Conservation (phyloP, 2,888 invertebrate species). For the Noctua pronuba region DNA sequence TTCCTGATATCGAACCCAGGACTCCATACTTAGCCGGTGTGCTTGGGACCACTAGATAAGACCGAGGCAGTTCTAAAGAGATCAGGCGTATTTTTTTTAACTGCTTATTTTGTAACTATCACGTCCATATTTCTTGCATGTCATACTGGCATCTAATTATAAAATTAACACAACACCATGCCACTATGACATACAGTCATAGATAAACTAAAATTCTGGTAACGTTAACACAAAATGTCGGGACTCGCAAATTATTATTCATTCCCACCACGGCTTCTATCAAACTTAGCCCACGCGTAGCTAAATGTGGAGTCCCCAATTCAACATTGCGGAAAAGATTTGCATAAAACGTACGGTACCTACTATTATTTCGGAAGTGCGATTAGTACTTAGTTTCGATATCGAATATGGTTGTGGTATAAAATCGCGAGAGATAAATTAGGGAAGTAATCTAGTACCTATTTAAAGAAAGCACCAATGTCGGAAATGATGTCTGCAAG, state of each 20-base stretch:
- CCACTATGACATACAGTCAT: not conserved
- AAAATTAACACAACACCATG: not conserved
- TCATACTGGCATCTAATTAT: not conserved
- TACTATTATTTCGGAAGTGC: constrained; percentile 6
- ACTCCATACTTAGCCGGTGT: not conserved
- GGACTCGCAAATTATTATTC: constrained; percentile 1
- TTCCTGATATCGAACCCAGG: not conserved
- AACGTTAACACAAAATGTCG: not conserved
- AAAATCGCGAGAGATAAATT: not conserved
- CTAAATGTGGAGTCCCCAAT: constrained; percentile 21
- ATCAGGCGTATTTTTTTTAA: too few species aligned
- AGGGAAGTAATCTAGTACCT: not conserved
- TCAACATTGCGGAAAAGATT: constrained; percentile 34
- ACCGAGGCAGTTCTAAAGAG: not conserved
- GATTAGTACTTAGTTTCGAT: not conserved
- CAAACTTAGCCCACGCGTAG: not conserved
- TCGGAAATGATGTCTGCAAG: too few species aligned
- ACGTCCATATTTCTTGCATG: not conserved
- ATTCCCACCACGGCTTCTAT: constrained; percentile 12
- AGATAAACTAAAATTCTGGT: not conserved
- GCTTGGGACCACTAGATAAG: not conserved
- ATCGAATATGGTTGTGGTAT: not conserved
- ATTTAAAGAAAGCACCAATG: not conserved
- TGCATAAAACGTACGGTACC: constrained; percentile 29
- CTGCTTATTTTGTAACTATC: not conserved